Base-by-base conservation (phyloP, 2,888 invertebrate genomes). In the Oscheius sp. region DNA sequence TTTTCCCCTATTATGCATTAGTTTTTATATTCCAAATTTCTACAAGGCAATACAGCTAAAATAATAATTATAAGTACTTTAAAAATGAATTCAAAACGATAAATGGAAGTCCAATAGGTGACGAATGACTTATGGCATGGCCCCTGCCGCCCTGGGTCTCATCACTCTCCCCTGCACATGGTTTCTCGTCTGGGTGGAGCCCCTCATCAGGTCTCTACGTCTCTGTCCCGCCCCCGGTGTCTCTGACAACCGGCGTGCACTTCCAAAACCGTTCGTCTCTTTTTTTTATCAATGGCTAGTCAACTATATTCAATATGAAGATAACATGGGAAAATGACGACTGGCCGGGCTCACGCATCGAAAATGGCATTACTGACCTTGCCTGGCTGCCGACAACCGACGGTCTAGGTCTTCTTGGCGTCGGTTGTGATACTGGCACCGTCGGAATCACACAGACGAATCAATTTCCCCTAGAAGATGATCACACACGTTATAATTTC, bases 401-500 rank as follows among this genome's bases (percentile, higher is more conserved):
- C 14, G 65, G 69, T 26, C 73, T 72, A 41, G 78, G 81, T 8
- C 51, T 77, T 45, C 74, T 82, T 14, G 80, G 78, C 14, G 77
- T 78, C 20, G 85, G 85, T 5, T 74, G 76, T 17, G 82, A 84
- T 41, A 72, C 80, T 1, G 85, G 85, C 14, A 74, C 80, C 6
- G 85, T 86, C 20, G 86, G 86, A 26, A 80, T 86, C 45, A 85
- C 86, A 0, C 32, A 76, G 30, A 86, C 84, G 0, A 80, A 81
- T 36, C 63, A 71, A n/a, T 44, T 59, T 6, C 72, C 73, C 51
- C 65, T 62, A 1, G 67, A 71, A 17, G 77, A 78, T 56, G 74
- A 74, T 44, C 28, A 70, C 17, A 26, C 65, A 4, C 70, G 85
- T 9, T 79, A 82, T 80, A 97, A 97, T 89, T 97, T 95, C 89